These are phyloP conservation scores for Panzeria rudis DNA, from an alignment of 2,888 invertebrate species.

Conservation along the genomic window DNA sequence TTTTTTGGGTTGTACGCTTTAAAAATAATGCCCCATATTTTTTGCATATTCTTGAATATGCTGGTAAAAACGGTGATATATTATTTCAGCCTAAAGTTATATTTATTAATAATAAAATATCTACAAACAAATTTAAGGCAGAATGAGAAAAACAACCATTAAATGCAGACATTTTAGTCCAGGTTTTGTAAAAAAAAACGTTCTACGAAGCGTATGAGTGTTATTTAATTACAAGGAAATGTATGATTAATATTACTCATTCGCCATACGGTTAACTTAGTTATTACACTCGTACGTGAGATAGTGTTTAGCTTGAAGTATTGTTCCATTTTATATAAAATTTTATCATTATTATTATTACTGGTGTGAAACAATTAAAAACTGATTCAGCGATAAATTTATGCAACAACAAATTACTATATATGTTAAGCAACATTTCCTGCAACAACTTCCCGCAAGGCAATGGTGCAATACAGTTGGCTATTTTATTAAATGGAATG, in stretches of 20 bases:
- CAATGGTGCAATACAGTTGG: not conserved
- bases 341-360: conserved; percentile 13
- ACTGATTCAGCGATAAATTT: conserved; percentile 49
- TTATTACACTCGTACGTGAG: not conserved
- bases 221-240: conserved; percentile 51
- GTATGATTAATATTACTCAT: conserved; percentile 50
- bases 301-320: not conserved
- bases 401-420: not conserved
- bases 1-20: no score
- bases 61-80: conserved; percentile 19
- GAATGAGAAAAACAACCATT: conserved; percentile 14
- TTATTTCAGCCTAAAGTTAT: conserved; percentile 21
- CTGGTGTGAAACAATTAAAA: conserved; percentile 53
- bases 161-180: conserved; percentile 20
- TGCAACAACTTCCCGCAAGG: not conserved
- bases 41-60: not conserved
- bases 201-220: conserved; percentile 51
- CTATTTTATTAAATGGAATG: not conserved
- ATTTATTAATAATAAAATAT: conserved; percentile 14
- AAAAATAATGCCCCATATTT: no score
- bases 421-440: conserved; percentile 19
- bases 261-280: conserved; percentile 27
- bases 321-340: not conserved
- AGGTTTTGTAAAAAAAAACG: conserved; percentile 4
- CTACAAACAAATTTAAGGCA: not conserved